Conservation (phyloP, 1,140 invertebrate species). For the Cotesia vestalis region DNA sequence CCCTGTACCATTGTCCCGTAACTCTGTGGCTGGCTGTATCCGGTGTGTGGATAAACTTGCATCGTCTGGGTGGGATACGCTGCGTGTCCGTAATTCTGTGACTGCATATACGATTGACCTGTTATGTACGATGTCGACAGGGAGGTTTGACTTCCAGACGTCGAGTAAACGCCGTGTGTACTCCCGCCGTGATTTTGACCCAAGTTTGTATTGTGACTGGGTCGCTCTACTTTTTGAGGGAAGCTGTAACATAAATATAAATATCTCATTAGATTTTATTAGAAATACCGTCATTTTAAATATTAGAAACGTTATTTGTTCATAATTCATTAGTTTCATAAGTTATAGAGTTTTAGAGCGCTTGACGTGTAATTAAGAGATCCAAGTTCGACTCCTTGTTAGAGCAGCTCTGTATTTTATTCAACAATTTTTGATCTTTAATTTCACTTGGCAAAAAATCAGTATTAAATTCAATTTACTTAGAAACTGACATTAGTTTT, state of each 20-base stretch:
- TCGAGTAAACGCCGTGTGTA: constrained; percentile 57
- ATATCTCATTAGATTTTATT: constrained; percentile 2
- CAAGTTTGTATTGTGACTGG: constrained; percentile 51
- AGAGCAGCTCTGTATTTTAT: too few species aligned
- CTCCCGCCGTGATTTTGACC: constrained; percentile 54
- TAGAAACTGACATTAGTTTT: too few species aligned
- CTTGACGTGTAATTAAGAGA: too few species aligned
- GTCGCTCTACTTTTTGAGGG: constrained; percentile 69
- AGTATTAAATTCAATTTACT: too few species aligned
- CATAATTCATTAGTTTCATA: not conserved
- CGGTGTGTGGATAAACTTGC: constrained; percentile 60
- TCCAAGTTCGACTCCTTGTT: too few species aligned
- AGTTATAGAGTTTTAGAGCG: not conserved
- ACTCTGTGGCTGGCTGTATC: constrained; percentile 63
- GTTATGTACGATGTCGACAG: constrained; percentile 63
- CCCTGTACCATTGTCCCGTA: constrained; percentile 58
- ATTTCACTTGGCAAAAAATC: too few species aligned
- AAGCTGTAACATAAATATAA: constrained; percentile 61
- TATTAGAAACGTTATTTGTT: constrained; percentile 16
- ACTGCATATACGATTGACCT: constrained; percentile 66
- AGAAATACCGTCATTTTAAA: not conserved
- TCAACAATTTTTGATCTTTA: too few species aligned
- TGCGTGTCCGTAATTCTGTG: constrained; percentile 65
- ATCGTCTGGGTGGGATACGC: constrained; percentile 54
- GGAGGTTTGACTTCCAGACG: constrained; percentile 56